phyloP scores from a whole-genome alignment of 53 echinoderm and acorn worm species.

The Holothuria leucospilota region DNA sequence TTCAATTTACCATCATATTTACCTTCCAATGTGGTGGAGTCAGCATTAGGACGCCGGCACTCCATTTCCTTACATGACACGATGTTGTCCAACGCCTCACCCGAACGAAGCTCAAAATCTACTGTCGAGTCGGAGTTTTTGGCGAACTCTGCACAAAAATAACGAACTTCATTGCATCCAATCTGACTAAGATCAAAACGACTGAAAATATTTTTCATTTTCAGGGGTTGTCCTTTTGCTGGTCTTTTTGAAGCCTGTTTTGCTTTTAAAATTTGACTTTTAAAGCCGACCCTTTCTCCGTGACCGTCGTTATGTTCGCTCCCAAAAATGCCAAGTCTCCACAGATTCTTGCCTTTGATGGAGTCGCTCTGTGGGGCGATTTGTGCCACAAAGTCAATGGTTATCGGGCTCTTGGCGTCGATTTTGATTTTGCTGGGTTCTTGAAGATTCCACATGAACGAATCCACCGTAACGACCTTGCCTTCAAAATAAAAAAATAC shows the following conservation, averaged over 20 bases:
- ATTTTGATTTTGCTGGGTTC: not conserved
- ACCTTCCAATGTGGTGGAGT: not conserved
- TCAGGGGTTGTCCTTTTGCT: not conserved
- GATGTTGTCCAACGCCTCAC: not conserved
- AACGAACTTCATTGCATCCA: conserved; percentile 5
- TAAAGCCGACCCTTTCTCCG: conserved; percentile 48
- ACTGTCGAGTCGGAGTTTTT: not conserved
- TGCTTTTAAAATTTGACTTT: conserved; percentile 36
- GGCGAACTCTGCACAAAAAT: conserved; percentile 26
- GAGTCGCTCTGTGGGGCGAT: conserved; percentile 22
- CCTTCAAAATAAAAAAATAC: not conserved
- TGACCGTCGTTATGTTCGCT: conserved; percentile 41
- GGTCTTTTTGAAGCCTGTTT: conserved; percentile 27
- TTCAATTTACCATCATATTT: no score
- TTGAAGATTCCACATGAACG: conserved; percentile 5
- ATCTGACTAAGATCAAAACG: conserved; percentile 37
- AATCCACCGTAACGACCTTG: not conserved
- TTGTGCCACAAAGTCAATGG: not conserved
- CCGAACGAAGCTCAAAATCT: conserved; percentile 12
- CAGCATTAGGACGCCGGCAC: conserved; percentile 3
- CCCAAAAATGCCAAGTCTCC: conserved; percentile 42
- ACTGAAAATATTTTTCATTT: conserved; percentile 13
- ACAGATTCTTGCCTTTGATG: conserved; percentile 8
- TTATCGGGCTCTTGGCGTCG: conserved; percentile 17
- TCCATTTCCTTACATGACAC: not conserved